Base-by-base conservation (phyloP, 2,113 vertebrate species). In the Mirza zaza region DNA sequence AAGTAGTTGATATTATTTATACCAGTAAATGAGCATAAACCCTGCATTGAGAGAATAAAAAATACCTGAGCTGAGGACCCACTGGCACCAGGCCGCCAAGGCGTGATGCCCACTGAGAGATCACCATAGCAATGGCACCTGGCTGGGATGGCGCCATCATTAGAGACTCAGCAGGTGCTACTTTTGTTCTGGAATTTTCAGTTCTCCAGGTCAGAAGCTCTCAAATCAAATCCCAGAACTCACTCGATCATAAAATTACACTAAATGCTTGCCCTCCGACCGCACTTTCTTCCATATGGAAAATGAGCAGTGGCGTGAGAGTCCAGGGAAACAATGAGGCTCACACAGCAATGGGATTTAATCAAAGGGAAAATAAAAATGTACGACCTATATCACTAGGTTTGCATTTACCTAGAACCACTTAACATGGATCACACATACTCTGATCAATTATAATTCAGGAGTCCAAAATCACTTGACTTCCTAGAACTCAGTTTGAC, bases 401-500 rank as follows among this genome's bases (percentile, higher is more conserved):
- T 42, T 61, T 20, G 4, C 52, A 45, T 55, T 63, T 65, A 71
- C 20, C 11, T 59, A 79, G 73, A 71, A n/a, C 32, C 23, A 70
- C 29, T 91, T 86, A 65, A 57, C 68, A 93, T 20, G 50, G 17
- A 36, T 25, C 32, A 73, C 6, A 50, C 36, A 18, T 7, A 52
- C 15, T 81, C 2, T 20, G n/a, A 68, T 59, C 36, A 68, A 8
- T 76, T 90, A 45, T 4, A 86, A 90, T 32, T 65, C 45, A 71
- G 12, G 25, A 55, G 34, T 84, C 52, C 71, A 77, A 90, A 71
- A 59, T 63, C 82, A 63, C 61, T 90, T 87, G 68, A 82, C 85
- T 86, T 79, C 36, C 55, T 39, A 63, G 42, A 95, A 88, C 8
- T 42, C 32, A 7, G 32, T 61, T 48, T 84, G 29, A 86, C 63